phyloP scores from a whole-genome alignment of 2,797 vertebrate species.

The Varecia variegata region DNA sequence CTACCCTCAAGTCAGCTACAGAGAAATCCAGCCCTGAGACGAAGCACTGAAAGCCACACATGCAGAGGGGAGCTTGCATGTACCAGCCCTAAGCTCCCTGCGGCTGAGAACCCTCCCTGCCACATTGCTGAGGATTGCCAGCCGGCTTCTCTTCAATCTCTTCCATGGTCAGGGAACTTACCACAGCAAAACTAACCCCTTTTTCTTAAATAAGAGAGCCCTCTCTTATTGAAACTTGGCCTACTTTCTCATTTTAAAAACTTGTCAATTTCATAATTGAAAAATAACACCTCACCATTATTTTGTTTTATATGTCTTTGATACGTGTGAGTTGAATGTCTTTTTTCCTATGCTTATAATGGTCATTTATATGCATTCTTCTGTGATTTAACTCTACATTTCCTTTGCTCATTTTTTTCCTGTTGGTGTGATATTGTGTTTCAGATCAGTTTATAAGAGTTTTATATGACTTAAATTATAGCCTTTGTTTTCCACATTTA shows the following conservation, averaged over 20 bases:
- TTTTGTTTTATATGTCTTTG: not conserved
- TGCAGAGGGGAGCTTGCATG: not conserved
- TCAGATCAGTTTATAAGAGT: not conserved
- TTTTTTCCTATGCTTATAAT: not conserved
- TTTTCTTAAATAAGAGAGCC: not conserved
- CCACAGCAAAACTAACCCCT: not conserved
- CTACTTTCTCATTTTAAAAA: not conserved
- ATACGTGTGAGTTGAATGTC: not conserved
- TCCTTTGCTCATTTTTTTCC: not conserved
- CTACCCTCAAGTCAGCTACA: too few relatives aligned
- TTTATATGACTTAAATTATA: not conserved
- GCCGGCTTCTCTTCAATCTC: not conserved
- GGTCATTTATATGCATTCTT: not conserved
- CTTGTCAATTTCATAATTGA: not conserved
- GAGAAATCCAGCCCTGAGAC: not conserved
- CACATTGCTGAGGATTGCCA: too few relatives aligned
- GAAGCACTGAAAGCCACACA: not conserved
- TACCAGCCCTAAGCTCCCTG: not conserved
- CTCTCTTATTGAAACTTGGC: not conserved
- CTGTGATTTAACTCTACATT: not conserved
- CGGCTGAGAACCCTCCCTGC: not conserved
- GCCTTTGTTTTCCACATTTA: not conserved
- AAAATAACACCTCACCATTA: not conserved
- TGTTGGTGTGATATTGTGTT: not conserved
- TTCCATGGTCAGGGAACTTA: not conserved